phyloP scores from a whole-genome alignment of 2,113 vertebrate genomes.

The Phainopepla nitens region DNA sequence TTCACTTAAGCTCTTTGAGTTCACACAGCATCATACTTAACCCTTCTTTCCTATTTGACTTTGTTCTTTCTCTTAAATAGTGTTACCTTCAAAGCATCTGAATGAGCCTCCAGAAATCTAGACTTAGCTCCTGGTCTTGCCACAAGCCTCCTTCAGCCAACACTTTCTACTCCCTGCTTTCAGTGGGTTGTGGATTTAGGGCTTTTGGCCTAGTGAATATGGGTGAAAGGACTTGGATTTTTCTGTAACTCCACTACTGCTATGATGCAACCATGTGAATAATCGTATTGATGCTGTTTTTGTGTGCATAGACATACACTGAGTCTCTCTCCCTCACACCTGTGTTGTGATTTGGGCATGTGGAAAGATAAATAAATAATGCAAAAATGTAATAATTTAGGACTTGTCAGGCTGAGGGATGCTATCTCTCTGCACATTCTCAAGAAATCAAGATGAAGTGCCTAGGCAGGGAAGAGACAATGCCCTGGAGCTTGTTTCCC shows the following conservation, averaged over 20 bases:
- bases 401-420: neutral
- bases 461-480: neutral
- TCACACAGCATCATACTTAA: neutral
- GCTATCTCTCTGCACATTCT: neutral
- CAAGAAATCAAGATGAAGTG: neutral
- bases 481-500: neutral
- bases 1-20: neutral
- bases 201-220: neutral
- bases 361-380: neutral
- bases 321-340: neutral
- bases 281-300: neutral
- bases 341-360: neutral
- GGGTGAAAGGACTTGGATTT: neutral
- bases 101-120: neutral
- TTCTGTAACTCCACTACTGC: neutral
- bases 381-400: neutral
- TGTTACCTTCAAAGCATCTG: neutral
- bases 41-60: neutral
- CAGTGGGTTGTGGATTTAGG: neutral
- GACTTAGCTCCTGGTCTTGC: neutral
- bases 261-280: neutral
- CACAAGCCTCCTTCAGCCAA: neutral
- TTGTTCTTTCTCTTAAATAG: neutral
- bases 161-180: neutral
- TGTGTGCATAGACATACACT: neutral